Percentiles rank a stretch among this genome's conserved stretches.
phyloP scores from a whole-genome alignment of 2,888 invertebrate genomes.

The Leptinotarsa rubiginosa region DNA sequence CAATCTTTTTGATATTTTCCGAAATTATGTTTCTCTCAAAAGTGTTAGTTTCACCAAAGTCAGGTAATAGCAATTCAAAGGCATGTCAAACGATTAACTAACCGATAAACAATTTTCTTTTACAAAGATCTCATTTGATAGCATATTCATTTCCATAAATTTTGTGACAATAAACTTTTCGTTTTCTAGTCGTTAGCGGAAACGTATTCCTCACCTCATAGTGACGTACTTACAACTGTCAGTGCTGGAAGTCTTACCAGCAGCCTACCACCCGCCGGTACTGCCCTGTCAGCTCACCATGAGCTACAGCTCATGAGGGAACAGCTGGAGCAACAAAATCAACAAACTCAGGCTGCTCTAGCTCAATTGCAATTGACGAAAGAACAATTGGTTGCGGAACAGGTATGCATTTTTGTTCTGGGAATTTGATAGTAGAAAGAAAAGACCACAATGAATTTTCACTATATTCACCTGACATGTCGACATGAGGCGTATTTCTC shows the following conservation, averaged over 20 bases:
- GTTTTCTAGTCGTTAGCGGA: constrained; percentile 66
- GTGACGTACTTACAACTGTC: constrained; percentile 58
- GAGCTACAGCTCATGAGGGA: constrained; percentile 87
- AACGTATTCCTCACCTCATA: constrained; percentile 67
- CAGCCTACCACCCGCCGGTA: constrained; percentile 58
- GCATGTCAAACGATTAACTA: too few relatives aligned
- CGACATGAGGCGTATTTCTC: too few relatives aligned
- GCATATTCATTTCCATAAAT: not conserved
- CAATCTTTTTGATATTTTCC: too few relatives aligned
- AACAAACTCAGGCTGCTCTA: constrained; percentile 94
- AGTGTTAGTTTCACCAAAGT: too few relatives aligned
- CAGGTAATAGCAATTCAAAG: too few relatives aligned
- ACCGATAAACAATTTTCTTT: too few relatives aligned
- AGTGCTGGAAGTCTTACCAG: constrained; percentile 58
- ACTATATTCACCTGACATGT: too few relatives aligned
- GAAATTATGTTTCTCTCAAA: too few relatives aligned
- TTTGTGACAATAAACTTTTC: not conserved
- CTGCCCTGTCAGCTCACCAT: constrained; percentile 70
- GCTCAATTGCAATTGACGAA: constrained; percentile 76
- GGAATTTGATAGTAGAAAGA: too few relatives aligned
- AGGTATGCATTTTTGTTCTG: constrained; percentile 52
- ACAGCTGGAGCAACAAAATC: constrained; percentile 92
- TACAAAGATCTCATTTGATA: too few relatives aligned
- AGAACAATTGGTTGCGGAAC: constrained; percentile 65
- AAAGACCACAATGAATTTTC: too few relatives aligned